Evolutionary conservation across 2,888 invertebrate genomes (phyloP).

Genomic region (Cylindroiulus punctatus): DNA sequence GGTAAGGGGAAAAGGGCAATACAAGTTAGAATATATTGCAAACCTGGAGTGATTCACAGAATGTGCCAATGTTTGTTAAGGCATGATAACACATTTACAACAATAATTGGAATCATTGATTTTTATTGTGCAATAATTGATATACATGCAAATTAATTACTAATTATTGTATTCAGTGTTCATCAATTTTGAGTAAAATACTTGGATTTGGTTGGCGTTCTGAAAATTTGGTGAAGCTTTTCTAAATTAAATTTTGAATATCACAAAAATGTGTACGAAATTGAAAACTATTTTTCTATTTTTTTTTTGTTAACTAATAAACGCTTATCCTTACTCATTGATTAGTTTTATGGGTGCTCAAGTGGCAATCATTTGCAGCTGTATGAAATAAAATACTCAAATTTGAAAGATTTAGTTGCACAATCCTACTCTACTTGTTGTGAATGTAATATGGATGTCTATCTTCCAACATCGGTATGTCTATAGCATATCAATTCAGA

Average conservation of each 20-base stretch:
- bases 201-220: not conserved
- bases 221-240: no score
- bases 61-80: not conserved
- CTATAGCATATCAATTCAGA: not conserved
- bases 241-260: no score
- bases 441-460: conserved; percentile 19
- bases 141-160: no score
- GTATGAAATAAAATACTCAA: no score
- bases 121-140: not conserved
- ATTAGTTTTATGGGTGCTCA: no score
- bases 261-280: not conserved
- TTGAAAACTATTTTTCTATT: no score
- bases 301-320: not conserved
- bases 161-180: no score
- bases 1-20: conserved; percentile 52
- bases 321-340: not conserved
- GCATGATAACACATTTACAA: not conserved
- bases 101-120: not conserved
- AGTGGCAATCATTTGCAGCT: no score
- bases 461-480: not conserved
- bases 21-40: not conserved
- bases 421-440: not conserved
- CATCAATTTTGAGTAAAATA: not conserved
- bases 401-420: no score
- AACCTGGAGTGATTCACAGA: not conserved